These are phyloP conservation scores for Bolinopsis microptera DNA, from an alignment of 37 sponge, comb jelly and placozoan species.

Conservation along the genomic window DNA sequence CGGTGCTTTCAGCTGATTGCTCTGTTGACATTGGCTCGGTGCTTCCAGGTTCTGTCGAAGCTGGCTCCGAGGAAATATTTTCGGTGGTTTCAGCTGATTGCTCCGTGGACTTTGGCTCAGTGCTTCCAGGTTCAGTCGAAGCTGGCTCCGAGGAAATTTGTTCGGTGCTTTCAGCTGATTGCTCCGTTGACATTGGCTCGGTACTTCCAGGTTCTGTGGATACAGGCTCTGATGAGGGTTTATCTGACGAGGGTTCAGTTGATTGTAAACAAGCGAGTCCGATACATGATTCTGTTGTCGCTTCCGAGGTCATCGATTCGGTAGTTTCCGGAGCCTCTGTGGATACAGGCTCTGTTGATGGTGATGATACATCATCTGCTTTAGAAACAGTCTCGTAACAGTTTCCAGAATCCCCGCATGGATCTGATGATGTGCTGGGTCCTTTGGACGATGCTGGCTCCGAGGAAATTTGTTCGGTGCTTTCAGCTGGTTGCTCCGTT, in stretches of 20 bases:
- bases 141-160: not conserved
- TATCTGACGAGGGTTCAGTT: no score
- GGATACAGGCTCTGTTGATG: not conserved
- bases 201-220: not conserved
- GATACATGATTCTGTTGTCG: conserved; percentile 8
- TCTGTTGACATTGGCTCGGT: not conserved
- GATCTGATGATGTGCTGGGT: no score
- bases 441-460: no score
- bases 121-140: not conserved
- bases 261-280: no score
- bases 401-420: no score
- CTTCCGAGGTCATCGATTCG: no score
- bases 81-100: no score
- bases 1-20: not conserved
- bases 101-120: not conserved
- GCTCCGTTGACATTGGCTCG: not conserved
- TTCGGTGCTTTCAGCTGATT: not conserved
- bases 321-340: no score
- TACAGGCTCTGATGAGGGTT: no score
- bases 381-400: not conserved
- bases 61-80: not conserved
- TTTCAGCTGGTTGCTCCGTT: not conserved
- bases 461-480: not conserved
- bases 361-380: not conserved
- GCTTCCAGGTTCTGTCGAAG: not conserved